A percentile compares a stretch with the other conserved stretches of the same genome.
Evolutionary conservation across 2,113 vertebrate species (phyloP).

Genomic region (Cranoglanis bouderius): DNA sequence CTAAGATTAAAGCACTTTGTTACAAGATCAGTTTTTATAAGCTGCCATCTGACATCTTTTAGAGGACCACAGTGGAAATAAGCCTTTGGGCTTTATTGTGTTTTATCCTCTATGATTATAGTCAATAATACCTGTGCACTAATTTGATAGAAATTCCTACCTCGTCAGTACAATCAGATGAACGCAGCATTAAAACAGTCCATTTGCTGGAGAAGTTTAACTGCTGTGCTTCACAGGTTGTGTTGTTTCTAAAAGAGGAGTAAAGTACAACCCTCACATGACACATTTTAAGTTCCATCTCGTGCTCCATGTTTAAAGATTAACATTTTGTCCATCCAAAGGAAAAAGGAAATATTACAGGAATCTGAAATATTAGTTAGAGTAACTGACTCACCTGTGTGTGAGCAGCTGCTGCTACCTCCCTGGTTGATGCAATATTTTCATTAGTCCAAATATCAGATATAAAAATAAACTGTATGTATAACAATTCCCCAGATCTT

Average conservation of each 20-base stretch:
- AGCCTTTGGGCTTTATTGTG: neutral
- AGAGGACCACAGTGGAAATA: neutral
- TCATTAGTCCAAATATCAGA: neutral
- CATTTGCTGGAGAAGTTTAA: neutral
- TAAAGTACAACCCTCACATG: conserved; percentile 75
- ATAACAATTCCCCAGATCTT: neutral
- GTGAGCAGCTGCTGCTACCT: neutral
- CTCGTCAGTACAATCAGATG: neutral
- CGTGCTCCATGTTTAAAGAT: conserved; percentile 71
- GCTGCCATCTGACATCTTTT: neutral
- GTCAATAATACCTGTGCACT: neutral
- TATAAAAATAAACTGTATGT: neutral
- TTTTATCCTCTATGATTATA: neutral
- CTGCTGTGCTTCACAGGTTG: neutral
- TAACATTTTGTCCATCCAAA: conserved; percentile 59
- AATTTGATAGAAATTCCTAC: conserved; percentile 5
- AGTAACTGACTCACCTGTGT: neutral
- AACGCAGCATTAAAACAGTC: neutral
- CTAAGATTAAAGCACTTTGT: neutral
- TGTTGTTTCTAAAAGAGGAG: conserved; percentile 49
- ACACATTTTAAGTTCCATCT: conserved; percentile 58
- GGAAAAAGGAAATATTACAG: conserved; percentile 11
- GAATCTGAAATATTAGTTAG: neutral
- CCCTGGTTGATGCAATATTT: neutral
- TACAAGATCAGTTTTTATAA: neutral